Conservation (phyloP, 2,113 vertebrate species). For the Syngnathus floridae region DNA sequence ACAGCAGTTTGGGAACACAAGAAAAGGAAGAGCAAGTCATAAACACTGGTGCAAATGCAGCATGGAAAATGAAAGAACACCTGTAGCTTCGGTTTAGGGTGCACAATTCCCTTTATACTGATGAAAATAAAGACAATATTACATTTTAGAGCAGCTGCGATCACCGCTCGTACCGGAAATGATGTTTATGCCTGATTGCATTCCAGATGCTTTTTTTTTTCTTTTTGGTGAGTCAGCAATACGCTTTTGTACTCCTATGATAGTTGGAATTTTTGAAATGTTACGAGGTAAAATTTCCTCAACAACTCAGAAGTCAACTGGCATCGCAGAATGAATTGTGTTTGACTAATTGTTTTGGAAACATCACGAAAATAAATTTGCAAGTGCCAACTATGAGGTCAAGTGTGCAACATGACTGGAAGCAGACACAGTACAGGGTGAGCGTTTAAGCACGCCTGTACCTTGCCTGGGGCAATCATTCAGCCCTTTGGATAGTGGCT, state of each 20-base stretch:
- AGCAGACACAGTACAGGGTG: slow-evolving; percentile 29
- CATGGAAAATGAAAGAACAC: slow-evolving; percentile 18
- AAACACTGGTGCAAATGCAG: slow-evolving; percentile 13
- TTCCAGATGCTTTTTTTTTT: not conserved
- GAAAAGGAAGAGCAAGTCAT: slow-evolving; percentile 23
- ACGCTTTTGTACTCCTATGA: not conserved
- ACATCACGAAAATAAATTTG: slow-evolving; percentile 12
- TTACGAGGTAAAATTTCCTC: not conserved
- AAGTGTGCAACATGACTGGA: slow-evolving; percentile 32
- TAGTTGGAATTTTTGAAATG: not conserved
- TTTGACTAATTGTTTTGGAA: slow-evolving; percentile 19
- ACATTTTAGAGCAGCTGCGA: slow-evolving; percentile 17
- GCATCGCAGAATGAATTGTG: not conserved
- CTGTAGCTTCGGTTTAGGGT: slow-evolving; percentile 16
- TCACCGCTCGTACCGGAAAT: not conserved
- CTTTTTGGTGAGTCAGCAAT: no score
- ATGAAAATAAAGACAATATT: slow-evolving; percentile 11
- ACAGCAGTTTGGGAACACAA: slow-evolving; percentile 22
- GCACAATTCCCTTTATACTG: slow-evolving; percentile 19
- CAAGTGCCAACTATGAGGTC: not conserved
- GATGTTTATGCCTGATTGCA: not conserved
- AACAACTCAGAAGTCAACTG: not conserved
- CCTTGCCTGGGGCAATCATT: slow-evolving; percentile 28
- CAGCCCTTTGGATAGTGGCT: slow-evolving; percentile 21
- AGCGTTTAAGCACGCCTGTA: slow-evolving; percentile 34